Conservation (phyloP, 2,797 vertebrate genomes). For the Myotis pilosus region DNA sequence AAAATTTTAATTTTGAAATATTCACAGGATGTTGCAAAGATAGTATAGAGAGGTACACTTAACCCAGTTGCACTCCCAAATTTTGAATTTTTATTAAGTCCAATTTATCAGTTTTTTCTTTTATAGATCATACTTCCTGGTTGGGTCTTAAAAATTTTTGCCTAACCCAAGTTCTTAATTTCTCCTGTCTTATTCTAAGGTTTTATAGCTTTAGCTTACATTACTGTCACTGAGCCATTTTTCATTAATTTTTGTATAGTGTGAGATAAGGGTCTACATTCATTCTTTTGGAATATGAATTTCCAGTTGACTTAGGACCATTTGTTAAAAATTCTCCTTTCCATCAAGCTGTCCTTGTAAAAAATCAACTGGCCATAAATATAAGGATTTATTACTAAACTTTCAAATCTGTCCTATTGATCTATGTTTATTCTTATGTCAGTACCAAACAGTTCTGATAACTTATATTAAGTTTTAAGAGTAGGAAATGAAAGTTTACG, state of each 20-base stretch:
- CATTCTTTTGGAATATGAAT: neutral
- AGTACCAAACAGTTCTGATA: neutral
- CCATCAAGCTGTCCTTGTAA: neutral
- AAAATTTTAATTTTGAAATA: neutral
- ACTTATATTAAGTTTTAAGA: neutral
- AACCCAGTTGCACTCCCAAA: neutral
- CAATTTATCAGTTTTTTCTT: neutral
- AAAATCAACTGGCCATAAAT: neutral
- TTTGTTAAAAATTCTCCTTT: neutral
- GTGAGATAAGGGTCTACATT: neutral
- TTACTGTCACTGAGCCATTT: neutral
- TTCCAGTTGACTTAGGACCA: neutral
- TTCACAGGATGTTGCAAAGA: neutral
- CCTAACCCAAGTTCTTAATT: neutral
- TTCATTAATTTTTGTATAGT: neutral
- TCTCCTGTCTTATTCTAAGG: neutral
- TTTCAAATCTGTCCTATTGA: constrained; percentile 2
- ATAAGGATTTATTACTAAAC: neutral
- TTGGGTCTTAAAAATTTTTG: neutral
- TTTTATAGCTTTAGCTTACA: neutral
- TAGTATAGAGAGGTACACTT: neutral
- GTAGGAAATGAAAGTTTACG: neutral
- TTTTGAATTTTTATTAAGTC: neutral
- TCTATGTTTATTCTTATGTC: neutral
- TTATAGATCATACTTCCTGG: neutral